Percentiles rank a stretch among this genome's conserved stretches.
phyloP scores from a whole-genome alignment of 2,797 vertebrate species.

The Pantherophis alleghaniensis region DNA sequence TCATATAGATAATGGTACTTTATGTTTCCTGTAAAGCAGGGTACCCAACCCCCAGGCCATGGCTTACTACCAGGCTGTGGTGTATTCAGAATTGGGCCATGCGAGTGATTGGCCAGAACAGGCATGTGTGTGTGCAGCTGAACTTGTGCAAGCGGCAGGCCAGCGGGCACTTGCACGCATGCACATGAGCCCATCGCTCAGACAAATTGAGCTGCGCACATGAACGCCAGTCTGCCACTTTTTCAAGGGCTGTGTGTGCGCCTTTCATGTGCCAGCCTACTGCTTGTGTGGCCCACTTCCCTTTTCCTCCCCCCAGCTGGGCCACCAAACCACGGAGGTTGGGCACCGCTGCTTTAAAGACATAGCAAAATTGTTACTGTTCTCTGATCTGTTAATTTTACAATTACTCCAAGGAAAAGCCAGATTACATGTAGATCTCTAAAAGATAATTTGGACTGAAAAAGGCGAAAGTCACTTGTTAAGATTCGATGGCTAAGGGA shows the following conservation, averaged over 20 bases:
- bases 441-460: background rate
- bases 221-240: background rate
- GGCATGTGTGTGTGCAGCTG: background rate
- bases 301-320: background rate
- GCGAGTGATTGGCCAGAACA: background rate
- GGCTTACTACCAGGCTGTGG: background rate
- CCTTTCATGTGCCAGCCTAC: background rate
- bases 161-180: background rate
- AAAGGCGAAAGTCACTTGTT: background rate
- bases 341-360: background rate
- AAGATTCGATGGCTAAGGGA: background rate
- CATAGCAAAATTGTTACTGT: background rate
- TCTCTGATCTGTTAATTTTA: background rate
- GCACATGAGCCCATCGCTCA: accelerated
- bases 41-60: background rate
- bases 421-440: background rate
- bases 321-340: background rate
- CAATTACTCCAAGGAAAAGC: background rate
- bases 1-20: background rate
- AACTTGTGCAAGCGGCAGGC: background rate
- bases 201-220: background rate
- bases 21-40: background rate
- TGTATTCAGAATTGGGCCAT: background rate
- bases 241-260: background rate
- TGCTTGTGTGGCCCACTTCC: background rate